Evolutionary conservation across 2,113 vertebrate species (phyloP).

Genomic region (Gobiocypris rarus): DNA sequence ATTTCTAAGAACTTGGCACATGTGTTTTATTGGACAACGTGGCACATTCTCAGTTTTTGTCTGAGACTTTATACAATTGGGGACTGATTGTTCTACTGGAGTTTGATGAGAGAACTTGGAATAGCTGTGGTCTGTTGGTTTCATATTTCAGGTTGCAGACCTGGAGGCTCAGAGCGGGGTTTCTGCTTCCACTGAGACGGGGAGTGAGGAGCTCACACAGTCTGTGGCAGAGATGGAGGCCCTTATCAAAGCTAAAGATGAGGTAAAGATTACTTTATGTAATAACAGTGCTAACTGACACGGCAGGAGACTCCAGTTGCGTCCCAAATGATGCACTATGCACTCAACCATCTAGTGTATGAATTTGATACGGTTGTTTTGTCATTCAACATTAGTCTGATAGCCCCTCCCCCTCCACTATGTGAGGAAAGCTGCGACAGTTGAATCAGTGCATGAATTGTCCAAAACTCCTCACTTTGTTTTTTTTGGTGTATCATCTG

Average conservation of each 20-base stretch:
- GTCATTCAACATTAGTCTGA: no score
- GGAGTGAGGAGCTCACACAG: conserved; percentile 78
- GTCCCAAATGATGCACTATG: no score
- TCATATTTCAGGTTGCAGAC: conserved; percentile 83
- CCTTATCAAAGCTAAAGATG: conserved; percentile 86
- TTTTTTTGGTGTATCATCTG: no score
- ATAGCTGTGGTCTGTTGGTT: background rate
- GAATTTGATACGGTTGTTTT: no score
- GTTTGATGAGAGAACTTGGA: background rate
- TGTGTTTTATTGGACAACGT: background rate
- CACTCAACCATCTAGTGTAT: no score
- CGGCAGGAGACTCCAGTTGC: background rate
- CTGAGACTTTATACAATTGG: background rate
- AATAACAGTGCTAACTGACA: conserved; percentile 7
- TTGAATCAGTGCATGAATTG: no score
- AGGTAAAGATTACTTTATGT: conserved; percentile 72
- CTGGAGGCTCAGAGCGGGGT: conserved; percentile 82
- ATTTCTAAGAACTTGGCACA: background rate
- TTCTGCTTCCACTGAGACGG: conserved; percentile 68
- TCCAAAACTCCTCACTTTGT: no score
- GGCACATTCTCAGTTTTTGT: background rate
- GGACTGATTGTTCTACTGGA: background rate
- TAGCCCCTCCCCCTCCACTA: no score
- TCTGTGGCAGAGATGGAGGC: conserved; percentile 86
- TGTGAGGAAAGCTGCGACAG: no score